These are phyloP conservation scores for Vanacampus margaritifer DNA, from an alignment of 2,113 vertebrate species.

Conservation along the genomic window DNA sequence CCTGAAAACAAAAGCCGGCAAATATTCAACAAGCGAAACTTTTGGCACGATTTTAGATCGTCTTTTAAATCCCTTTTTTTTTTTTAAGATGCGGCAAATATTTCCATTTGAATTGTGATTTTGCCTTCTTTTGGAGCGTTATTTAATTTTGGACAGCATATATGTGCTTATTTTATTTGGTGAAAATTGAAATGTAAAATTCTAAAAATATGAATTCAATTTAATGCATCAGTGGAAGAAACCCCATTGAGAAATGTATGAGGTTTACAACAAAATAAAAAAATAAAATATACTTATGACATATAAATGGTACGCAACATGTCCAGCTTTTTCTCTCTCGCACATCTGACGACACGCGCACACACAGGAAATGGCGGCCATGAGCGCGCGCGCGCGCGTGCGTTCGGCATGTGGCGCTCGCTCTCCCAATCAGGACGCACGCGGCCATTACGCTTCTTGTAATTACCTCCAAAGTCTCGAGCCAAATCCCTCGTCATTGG, in stretches of 20 bases:
- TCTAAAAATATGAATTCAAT: not conserved
- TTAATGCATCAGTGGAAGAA: not conserved
- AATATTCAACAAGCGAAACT: too few relatives aligned
- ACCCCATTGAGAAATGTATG: not conserved
- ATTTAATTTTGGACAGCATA: too few relatives aligned
- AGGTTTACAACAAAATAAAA: not conserved
- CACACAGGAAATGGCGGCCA: slow-evolving; percentile 12
- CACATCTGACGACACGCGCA: slow-evolving; percentile 6
- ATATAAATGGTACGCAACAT: too few relatives aligned
- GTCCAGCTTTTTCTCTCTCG: too few relatives aligned
- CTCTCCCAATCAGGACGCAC: slow-evolving; percentile 74
- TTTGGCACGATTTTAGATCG: too few relatives aligned
- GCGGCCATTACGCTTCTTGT: slow-evolving; percentile 62
- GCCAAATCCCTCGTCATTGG: slow-evolving; percentile 70
- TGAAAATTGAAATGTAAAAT: not conserved
- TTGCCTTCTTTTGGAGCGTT: too few relatives aligned
- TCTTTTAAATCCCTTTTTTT: too few relatives aligned
- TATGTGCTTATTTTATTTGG: not conserved
- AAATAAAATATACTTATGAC: too few relatives aligned
- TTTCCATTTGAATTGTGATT: too few relatives aligned
- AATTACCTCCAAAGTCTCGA: slow-evolving; percentile 66
- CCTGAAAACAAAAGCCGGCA: slow-evolving; percentile 67
- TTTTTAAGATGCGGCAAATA: too few relatives aligned
- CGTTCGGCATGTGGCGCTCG: slow-evolving; percentile 39
- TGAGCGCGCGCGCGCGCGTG: slow-evolving; percentile 32